Evolutionary conservation across 2,113 vertebrate genomes (phyloP).

Genomic region (Delphinapterus leucas): DNA sequence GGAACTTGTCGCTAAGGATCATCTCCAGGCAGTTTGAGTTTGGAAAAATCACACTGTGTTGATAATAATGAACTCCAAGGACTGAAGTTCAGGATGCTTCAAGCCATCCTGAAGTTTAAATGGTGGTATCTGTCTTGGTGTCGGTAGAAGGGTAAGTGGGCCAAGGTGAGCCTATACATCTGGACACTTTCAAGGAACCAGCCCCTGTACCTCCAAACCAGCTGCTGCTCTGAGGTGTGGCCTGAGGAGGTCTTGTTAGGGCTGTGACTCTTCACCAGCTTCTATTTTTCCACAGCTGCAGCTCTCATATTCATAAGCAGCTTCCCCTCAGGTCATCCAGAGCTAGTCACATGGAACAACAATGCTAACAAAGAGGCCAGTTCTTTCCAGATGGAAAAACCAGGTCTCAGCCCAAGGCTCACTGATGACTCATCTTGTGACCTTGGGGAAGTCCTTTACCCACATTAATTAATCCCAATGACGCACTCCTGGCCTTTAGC

Average conservation of each 20-base stretch:
- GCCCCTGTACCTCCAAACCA: not conserved
- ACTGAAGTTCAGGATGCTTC: no score
- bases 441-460: slow-evolving; percentile 5
- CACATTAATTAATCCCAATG: not conserved
- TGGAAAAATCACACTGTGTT: not conserved
- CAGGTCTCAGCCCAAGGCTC: not conserved
- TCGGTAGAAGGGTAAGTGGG: not conserved
- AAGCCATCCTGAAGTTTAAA: not conserved
- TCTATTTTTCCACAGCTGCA: not conserved
- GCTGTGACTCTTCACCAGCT: not conserved
- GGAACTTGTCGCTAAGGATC: not conserved
- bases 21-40: not conserved
- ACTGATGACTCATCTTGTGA: not conserved
- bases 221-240: not conserved
- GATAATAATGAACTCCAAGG: not conserved
- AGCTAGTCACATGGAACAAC: not conserved
- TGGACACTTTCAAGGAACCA: not conserved
- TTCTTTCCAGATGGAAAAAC: not conserved
- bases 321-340: not conserved
- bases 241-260: not conserved
- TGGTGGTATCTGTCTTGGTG: not conserved
- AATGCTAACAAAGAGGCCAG: not conserved
- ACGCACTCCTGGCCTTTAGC: not conserved
- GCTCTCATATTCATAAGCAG: not conserved
- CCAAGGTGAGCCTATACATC: not conserved